Conservation (phyloP, 2,888 invertebrate genomes). For the Therioaphis trifolii region DNA sequence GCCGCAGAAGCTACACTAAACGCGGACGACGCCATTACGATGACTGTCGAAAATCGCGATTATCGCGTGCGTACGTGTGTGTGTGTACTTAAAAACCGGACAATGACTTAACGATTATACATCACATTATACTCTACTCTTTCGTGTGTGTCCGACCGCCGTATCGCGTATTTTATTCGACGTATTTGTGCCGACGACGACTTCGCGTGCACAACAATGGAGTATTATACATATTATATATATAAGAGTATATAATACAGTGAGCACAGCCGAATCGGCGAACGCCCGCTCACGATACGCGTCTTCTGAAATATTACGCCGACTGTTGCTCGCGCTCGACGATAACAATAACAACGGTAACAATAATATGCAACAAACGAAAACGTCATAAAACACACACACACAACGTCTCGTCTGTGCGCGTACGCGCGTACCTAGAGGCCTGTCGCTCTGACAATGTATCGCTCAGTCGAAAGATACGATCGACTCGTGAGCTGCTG, state of each 20-base stretch:
- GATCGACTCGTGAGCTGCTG: neutral
- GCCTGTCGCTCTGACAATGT: neutral
- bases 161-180: neutral
- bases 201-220: no score
- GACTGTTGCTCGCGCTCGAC: no score
- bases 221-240: no score
- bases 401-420: neutral
- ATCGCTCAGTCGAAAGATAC: conserved; percentile 11
- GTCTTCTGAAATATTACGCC: no score
- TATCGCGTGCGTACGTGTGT: neutral
- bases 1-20: no score
- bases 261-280: no score
- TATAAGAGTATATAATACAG: no score
- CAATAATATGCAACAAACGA: neutral
- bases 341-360: neutral
- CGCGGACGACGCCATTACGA: conserved; percentile 16
- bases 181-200: no score
- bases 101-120: conserved; percentile 33
- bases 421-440: neutral
- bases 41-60: conserved; percentile 48
- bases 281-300: no score
- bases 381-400: conserved; percentile 24
- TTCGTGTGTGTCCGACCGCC: neutral
- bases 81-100: neutral
- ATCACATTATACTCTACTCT: neutral